These are phyloP conservation scores for Drosophila albomicans DNA, from an alignment of 1,140 invertebrate species.

Conservation along the genomic window DNA sequence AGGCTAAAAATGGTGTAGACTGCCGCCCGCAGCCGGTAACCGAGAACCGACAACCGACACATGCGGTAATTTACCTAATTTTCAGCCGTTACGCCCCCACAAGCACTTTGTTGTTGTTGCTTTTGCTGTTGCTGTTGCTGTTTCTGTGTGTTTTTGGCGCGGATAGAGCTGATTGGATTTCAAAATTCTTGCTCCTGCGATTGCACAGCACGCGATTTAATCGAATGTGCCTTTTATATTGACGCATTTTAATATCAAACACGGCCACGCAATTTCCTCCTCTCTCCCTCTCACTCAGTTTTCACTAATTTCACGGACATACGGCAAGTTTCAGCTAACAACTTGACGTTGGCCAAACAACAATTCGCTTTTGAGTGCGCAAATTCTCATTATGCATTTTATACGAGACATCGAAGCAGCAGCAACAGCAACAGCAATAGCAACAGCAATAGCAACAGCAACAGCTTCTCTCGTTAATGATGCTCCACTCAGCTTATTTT, in stretches of 20 bases:
- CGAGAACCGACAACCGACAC: slow-evolving; percentile 45
- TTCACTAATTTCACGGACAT: slow-evolving; percentile 48
- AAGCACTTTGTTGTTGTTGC: slow-evolving; percentile 21
- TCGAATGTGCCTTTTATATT: slow-evolving; percentile 70
- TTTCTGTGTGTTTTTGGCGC: background rate
- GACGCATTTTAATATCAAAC: slow-evolving; percentile 69
- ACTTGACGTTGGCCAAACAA: slow-evolving; percentile 23
- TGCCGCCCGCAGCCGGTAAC: slow-evolving; percentile 41
- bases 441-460: too few relatives aligned
- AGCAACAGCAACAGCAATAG: background rate
- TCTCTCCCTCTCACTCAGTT: background rate
- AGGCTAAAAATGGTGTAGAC: slow-evolving; percentile 6
- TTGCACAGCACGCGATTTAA: slow-evolving; percentile 53
- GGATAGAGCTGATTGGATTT: slow-evolving; percentile 65
- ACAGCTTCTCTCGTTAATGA: slow-evolving; percentile 24
- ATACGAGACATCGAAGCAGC: slow-evolving; percentile 19
- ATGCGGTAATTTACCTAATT: slow-evolving; percentile 78
- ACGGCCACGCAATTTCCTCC: slow-evolving; percentile 11
- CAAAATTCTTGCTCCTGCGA: slow-evolving; percentile 15
- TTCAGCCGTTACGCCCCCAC: slow-evolving; percentile 50
- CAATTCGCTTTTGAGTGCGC: slow-evolving; percentile 34
- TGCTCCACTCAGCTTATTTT: slow-evolving; percentile 12
- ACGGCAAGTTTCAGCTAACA: slow-evolving; percentile 30
- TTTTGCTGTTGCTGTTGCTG: slow-evolving; percentile 5
- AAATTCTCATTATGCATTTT: slow-evolving; percentile 60